Conservation (phyloP, 1,140 invertebrate genomes). For the Plectrocnemia conspersa region DNA sequence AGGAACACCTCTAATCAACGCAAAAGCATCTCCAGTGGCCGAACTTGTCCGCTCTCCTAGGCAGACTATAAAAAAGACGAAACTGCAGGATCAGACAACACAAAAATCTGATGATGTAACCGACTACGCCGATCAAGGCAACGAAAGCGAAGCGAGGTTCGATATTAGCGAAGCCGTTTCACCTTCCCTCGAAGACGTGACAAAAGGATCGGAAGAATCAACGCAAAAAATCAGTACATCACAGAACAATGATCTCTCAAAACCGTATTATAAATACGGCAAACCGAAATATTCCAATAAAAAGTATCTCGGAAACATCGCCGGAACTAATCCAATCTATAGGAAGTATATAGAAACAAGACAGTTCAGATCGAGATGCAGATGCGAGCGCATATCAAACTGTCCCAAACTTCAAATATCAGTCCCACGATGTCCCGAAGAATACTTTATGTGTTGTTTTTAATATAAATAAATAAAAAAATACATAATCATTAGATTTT, state of each 20-base stretch:
- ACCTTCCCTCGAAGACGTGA: neutral
- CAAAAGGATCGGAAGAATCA: slow-evolving; percentile 35
- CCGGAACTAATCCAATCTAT: slow-evolving; percentile 18
- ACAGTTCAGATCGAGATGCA: slow-evolving; percentile 42
- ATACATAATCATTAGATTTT: neutral
- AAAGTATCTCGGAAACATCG: slow-evolving; percentile 23
- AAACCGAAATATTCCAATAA: slow-evolving; percentile 22
- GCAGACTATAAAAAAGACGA: slow-evolving; percentile 25
- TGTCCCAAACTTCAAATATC: slow-evolving; percentile 48
- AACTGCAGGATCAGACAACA: slow-evolving; percentile 24
- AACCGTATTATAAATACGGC: slow-evolving; percentile 10
- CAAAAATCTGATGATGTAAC: slow-evolving; percentile 7
- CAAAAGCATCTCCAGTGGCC: slow-evolving; percentile 8
- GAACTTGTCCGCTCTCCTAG: slow-evolving; percentile 28
- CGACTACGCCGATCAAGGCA: slow-evolving; percentile 25
- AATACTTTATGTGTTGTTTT: slow-evolving; percentile 49
- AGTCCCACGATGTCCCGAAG: slow-evolving; percentile 47
- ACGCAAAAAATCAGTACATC: slow-evolving; percentile 40
- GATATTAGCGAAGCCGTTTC: slow-evolving; percentile 31
- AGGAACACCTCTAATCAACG: slow-evolving; percentile 15
- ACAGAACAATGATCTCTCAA: slow-evolving; percentile 33
- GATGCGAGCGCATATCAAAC: slow-evolving; percentile 49
- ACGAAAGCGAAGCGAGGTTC: slow-evolving; percentile 32
- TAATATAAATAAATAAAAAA: slow-evolving; percentile 27
- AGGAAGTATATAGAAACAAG: slow-evolving; percentile 32